Evolutionary conservation across 2,888 invertebrate genomes (phyloP).

Genomic region (Calliopum simillimum): DNA sequence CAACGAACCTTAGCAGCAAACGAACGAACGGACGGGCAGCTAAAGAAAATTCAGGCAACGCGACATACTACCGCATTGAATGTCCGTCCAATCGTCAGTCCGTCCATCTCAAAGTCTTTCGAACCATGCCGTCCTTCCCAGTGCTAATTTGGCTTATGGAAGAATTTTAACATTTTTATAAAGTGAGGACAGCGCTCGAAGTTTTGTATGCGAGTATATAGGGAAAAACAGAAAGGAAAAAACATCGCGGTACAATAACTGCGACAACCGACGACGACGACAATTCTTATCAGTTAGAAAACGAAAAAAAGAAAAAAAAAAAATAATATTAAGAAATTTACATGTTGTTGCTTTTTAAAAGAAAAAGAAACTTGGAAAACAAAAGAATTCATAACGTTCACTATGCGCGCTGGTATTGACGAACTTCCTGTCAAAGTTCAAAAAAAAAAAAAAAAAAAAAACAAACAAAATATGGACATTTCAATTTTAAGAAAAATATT

Average conservation of each 20-base stretch:
- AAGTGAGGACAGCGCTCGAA: too few relatives aligned
- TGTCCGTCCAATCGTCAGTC: slow-evolving; percentile 1
- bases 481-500: too few relatives aligned
- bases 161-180: too few relatives aligned
- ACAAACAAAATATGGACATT: slow-evolving; percentile 12
- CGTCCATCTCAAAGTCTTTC: neutral
- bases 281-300: slow-evolving; percentile 42
- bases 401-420: slow-evolving; percentile 24
- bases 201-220: neutral
- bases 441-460: slow-evolving; percentile 30
- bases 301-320: slow-evolving; percentile 29
- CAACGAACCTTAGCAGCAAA: slow-evolving; percentile 41
- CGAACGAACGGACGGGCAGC: too few relatives aligned
- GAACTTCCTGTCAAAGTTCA: slow-evolving; percentile 53
- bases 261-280: slow-evolving; percentile 36
- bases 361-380: slow-evolving; percentile 40
- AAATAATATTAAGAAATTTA: slow-evolving; percentile 24
- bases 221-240: too few relatives aligned
- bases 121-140: too few relatives aligned
- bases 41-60: too few relatives aligned
- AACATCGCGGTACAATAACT: neutral
- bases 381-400: slow-evolving; percentile 42
- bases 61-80: neutral
- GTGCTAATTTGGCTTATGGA: too few relatives aligned
- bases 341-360: slow-evolving; percentile 12